A percentile compares a stretch with the other conserved stretches of the same genome.
Conservation (phyloP, 2,888 invertebrate species). For the Drosophila helvetica region DNA sequence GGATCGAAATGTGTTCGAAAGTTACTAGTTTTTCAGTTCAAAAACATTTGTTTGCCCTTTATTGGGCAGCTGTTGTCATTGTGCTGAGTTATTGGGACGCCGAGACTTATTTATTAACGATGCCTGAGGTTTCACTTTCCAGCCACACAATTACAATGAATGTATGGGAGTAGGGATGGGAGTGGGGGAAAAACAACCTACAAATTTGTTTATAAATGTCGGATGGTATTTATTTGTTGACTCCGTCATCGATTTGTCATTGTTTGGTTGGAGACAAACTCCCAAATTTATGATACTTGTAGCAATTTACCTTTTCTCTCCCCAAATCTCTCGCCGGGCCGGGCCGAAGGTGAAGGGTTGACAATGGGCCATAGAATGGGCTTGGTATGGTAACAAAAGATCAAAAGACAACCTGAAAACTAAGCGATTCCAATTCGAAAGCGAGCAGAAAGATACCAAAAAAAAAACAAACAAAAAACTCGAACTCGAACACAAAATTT, state of each 20-base stretch:
- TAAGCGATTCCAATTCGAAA: conserved; percentile 70
- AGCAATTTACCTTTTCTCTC: conserved; percentile 29
- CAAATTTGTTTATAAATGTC: conserved; percentile 57
- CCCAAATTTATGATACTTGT: conserved; percentile 53
- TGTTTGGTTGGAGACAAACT: conserved; percentile 35
- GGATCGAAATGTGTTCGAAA: conserved; percentile 41
- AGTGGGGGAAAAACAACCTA: conserved; percentile 10
- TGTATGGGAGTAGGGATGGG: conserved; percentile 4
- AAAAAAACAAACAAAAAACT: conserved; percentile 1
- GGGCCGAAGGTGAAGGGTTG: conserved; percentile 60
- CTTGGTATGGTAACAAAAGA: conserved; percentile 61
- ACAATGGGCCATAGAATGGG: conserved; percentile 52
- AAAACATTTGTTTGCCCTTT: conserved; percentile 13
- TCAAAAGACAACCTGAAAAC: conserved; percentile 40
- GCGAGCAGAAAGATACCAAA: conserved; percentile 55
- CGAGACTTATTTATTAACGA: conserved; percentile 66
- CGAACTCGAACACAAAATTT: conserved; percentile 19
- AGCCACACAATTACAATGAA: conserved; percentile 40
- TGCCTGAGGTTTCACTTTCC: conserved; percentile 65
- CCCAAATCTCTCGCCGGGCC: not conserved
- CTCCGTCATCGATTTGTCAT: conserved; percentile 59
- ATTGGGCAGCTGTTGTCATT: conserved; percentile 44
- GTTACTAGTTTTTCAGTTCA: conserved; percentile 36
- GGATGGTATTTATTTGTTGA: conserved; percentile 57
- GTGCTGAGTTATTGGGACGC: conserved; percentile 69